Evolutionary conservation across 2,888 invertebrate genomes (phyloP).

Genomic region (Amblyjoppa fuscipennis): DNA sequence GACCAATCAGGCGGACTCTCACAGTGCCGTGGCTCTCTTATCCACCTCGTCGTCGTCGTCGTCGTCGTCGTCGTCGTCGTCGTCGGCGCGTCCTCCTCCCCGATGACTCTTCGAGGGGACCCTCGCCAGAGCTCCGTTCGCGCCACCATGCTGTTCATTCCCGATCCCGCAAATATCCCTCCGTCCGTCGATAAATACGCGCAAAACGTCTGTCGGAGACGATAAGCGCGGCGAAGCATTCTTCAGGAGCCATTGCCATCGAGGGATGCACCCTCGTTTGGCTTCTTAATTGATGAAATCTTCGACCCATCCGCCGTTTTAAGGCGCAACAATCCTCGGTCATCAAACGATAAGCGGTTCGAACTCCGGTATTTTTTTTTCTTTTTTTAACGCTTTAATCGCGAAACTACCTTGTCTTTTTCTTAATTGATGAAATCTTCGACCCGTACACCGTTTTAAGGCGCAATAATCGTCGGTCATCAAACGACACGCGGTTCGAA

Average conservation of each 20-base stretch:
- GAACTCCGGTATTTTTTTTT: too few species aligned
- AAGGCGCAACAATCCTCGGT: conserved; percentile 27
- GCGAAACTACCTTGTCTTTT: not conserved
- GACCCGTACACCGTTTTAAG: not conserved
- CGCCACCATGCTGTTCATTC: conserved; percentile 68
- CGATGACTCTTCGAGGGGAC: conserved; percentile 43
- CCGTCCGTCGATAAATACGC: conserved; percentile 38
- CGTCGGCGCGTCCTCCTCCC: conserved; percentile 47
- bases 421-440: not conserved
- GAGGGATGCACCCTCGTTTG: not conserved
- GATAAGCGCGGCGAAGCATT: conserved; percentile 38
- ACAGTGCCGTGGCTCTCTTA: conserved; percentile 31
- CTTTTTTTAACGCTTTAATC: too few species aligned
- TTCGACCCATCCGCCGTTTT: not conserved
- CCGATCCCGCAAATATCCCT: conserved; percentile 61
- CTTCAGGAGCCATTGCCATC: not conserved
- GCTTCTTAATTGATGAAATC: not conserved
- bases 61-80: conserved; percentile 2
- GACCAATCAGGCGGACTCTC: conserved; percentile 65
- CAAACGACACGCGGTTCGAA: not conserved
- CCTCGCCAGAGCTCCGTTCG: conserved; percentile 23
- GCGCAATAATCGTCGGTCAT: conserved; percentile 40
- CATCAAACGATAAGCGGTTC: not conserved
- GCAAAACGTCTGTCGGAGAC: conserved; percentile 7
- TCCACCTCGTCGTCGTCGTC: conserved; percentile 43